These are phyloP conservation scores for Eulithis prunata DNA, from an alignment of 2,888 invertebrate genomes.

Conservation along the genomic window DNA sequence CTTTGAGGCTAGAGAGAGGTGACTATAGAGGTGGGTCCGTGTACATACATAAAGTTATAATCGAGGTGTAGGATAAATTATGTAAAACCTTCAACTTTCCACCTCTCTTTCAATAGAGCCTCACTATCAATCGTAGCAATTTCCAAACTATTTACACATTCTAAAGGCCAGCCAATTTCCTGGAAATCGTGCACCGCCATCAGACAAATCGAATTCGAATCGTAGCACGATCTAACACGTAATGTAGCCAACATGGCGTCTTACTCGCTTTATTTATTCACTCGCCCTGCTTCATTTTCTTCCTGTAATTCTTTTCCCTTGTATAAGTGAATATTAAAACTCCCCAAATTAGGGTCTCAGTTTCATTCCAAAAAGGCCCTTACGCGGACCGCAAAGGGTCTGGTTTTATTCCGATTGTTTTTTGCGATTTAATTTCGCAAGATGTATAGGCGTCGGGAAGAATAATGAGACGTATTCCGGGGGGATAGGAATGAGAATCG, in stretches of 20 bases:
- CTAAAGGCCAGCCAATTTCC: slow-evolving; percentile 68
- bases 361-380: slow-evolving; percentile 48
- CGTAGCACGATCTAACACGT: slow-evolving; percentile 73
- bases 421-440: slow-evolving; percentile 60
- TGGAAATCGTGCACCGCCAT: slow-evolving; percentile 58
- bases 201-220: slow-evolving; percentile 75
- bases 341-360: slow-evolving; percentile 52
- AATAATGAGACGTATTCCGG: slow-evolving; percentile 50
- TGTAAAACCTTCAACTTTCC: background rate
- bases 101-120: slow-evolving; percentile 15
- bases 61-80: background rate
- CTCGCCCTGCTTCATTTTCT: slow-evolving; percentile 78
- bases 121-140: slow-evolving; percentile 27
- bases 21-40: no score
- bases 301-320: slow-evolving; percentile 80
- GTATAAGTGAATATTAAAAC: slow-evolving; percentile 81
- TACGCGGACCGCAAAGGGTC: slow-evolving; percentile 50
- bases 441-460: slow-evolving; percentile 42
- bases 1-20: no score
- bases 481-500: slow-evolving; percentile 53
- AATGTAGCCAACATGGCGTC: slow-evolving; percentile 69
- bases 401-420: slow-evolving; percentile 44
- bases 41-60: no score
- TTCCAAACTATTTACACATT: slow-evolving; percentile 69
- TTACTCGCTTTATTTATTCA: slow-evolving; percentile 75